Base-by-base conservation (phyloP, 2,113 vertebrate genomes). In the Nannospalax galili region DNA sequence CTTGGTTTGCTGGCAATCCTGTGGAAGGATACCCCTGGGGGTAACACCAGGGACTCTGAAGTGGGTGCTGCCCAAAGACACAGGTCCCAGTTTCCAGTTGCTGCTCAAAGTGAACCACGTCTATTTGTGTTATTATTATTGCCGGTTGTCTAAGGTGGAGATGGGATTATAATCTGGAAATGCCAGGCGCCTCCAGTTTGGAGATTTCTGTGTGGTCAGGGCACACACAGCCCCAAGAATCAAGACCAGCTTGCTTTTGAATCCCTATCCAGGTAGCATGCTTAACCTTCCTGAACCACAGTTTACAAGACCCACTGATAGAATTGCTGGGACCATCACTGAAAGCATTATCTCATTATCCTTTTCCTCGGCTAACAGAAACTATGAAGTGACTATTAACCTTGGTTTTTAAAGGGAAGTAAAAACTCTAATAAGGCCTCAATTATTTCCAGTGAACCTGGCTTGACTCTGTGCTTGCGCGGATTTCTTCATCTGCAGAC, bases 111-210 rank as follows among this genome's bases (percentile, higher is more conserved):
- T 5, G 6, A 60, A 32, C 22, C 3, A 10, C 2, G 9, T 52
- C 37, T 32, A 1, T 7, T 37, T 64, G 60, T 0, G 6, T 17
- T 19, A 32, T 17, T 73, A 30, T 35, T 16, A 19, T 24, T 32
- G 37, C 42, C 35, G 35, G 3, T 7, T 48, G 19, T 87, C 8
- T 4, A 26, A 72, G 84, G 58, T 2, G 3, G 14, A 19, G n/a
- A 42, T 16, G 28, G 0, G 9, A 45, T 2, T 78, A 5, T 35
- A 24, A 73, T 14, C 45, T 17, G 5, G 35, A 32, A 5, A 52
- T 35, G 22, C 14, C 17, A 4, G 15, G 4, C 1, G 28, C 42
- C 30, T 77, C 0, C 0, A 32, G 11, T 1, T 58, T 1, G 45
- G n/a, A 69, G 73, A 15, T 7, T 11, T 24, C 24, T 28, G 52